A percentile compares a stretch with the other conserved stretches of the same genome.
Conservation (phyloP, 2,113 vertebrate species). For the Larimichthys crocea region DNA sequence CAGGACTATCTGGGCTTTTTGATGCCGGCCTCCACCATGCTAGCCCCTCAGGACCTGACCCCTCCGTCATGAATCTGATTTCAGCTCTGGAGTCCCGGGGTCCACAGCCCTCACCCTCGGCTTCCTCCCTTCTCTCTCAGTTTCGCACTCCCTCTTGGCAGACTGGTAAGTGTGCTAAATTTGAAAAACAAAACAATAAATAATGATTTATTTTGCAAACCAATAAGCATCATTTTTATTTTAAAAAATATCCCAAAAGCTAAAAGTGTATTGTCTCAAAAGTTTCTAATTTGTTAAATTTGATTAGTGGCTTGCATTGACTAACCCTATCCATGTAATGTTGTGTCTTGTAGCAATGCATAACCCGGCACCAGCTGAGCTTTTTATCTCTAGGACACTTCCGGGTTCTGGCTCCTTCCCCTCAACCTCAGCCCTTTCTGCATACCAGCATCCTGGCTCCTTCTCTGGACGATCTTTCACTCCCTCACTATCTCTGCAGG, state of each 20-base stretch:
- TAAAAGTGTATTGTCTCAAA: neutral
- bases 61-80: slow-evolving; percentile 94
- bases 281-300: neutral
- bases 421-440: slow-evolving; percentile 90
- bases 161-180: slow-evolving; percentile 82
- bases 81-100: slow-evolving; percentile 92
- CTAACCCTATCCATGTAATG: slow-evolving; percentile 42
- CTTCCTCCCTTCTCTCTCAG: slow-evolving; percentile 93
- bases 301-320: slow-evolving; percentile 17
- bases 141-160: slow-evolving; percentile 95
- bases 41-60: slow-evolving; percentile 87
- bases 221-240: neutral
- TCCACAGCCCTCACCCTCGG: slow-evolving; percentile 89
- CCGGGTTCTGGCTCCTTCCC: slow-evolving; percentile 91
- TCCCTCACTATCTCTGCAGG: slow-evolving; percentile 90
- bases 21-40: slow-evolving; percentile 91
- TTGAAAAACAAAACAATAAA: neutral
- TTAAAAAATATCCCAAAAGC: neutral
- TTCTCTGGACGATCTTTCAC: slow-evolving; percentile 92
- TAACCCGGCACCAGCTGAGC: slow-evolving; percentile 90
- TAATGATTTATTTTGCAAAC: neutral
- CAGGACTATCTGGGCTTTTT: slow-evolving; percentile 91
- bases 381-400: slow-evolving; percentile 92
- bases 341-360: slow-evolving; percentile 89
- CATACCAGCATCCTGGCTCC: slow-evolving; percentile 93